Evolutionary conservation across 2,797 vertebrate genomes (phyloP).

Genomic region (Pampus argenteus): DNA sequence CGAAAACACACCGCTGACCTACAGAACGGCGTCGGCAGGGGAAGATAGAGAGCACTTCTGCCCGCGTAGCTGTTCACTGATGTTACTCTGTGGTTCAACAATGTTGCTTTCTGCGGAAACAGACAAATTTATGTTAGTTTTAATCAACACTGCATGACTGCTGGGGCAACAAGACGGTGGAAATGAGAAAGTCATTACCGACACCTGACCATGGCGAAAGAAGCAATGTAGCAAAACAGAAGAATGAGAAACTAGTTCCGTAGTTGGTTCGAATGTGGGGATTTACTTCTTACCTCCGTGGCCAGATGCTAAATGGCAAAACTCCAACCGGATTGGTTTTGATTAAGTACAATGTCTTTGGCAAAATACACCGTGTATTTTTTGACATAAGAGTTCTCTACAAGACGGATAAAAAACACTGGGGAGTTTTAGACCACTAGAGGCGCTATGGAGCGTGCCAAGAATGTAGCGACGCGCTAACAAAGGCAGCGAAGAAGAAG

Average conservation of each 20-base stretch:
- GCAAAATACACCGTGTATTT: not conserved
- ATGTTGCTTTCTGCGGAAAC: not conserved
- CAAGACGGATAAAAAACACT: too few species aligned
- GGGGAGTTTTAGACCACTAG: not conserved
- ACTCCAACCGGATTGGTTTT: not conserved
- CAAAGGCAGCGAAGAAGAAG: too few species aligned
- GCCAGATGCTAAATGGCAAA: not conserved
- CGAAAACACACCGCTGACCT: conserved; percentile 6
- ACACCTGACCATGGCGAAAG: not conserved
- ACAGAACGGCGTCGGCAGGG: not conserved
- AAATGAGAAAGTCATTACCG: not conserved
- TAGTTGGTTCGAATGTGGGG: not conserved
- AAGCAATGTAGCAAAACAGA: not conserved
- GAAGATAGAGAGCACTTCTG: not conserved
- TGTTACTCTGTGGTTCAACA: conserved; percentile 1
- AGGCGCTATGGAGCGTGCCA: not conserved
- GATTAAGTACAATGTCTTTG: not conserved
- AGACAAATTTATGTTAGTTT: not conserved
- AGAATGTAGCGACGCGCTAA: not conserved
- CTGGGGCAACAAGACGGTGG: not conserved
- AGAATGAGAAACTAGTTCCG: not conserved
- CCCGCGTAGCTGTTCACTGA: not conserved
- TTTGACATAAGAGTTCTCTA: too few species aligned
- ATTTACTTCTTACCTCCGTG: not conserved
- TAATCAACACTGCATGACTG: not conserved